phyloP scores from a whole-genome alignment of 2,113 vertebrate genomes.

The Natator depressus region DNA sequence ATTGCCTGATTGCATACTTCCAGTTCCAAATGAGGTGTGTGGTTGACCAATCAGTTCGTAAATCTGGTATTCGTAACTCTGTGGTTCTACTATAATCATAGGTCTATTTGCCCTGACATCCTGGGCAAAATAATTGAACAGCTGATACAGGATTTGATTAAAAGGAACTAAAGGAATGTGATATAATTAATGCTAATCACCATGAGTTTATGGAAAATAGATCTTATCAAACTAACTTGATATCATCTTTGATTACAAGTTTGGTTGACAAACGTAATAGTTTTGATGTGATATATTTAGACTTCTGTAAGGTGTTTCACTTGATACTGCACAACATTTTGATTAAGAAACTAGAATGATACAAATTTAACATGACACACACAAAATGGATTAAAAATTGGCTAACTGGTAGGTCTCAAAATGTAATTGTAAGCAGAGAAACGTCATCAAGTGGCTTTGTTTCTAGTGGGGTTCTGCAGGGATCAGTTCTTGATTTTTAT shows the following conservation, averaged over 20 bases:
- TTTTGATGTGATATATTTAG: not conserved
- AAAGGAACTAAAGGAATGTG: no score
- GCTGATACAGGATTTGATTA: not conserved
- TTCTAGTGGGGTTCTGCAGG: not conserved
- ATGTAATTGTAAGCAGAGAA: not conserved
- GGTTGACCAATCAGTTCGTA: no score
- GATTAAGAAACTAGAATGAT: not conserved
- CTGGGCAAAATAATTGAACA: not conserved
- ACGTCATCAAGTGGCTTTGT: not conserved
- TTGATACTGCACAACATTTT: not conserved
- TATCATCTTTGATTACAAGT: not conserved
- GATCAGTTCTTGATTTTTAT: not conserved
- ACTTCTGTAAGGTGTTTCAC: not conserved
- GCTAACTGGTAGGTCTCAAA: not conserved
- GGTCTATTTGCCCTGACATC: not conserved
- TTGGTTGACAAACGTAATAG: not conserved
- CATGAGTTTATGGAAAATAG: no score
- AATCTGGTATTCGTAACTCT: no score
- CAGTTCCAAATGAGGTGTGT: no score
- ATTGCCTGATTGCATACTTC: no score
- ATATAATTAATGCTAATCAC: no score
- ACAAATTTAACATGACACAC: not conserved
- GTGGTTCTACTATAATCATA: no score
- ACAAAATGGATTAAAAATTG: not conserved
- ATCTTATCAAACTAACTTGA: not conserved